A percentile compares a stretch with the other conserved stretches of the same genome.
These are phyloP conservation scores for Oxyscelio sp. DNA, from an alignment of 2,888 invertebrate species.

Conservation along the genomic window DNA sequence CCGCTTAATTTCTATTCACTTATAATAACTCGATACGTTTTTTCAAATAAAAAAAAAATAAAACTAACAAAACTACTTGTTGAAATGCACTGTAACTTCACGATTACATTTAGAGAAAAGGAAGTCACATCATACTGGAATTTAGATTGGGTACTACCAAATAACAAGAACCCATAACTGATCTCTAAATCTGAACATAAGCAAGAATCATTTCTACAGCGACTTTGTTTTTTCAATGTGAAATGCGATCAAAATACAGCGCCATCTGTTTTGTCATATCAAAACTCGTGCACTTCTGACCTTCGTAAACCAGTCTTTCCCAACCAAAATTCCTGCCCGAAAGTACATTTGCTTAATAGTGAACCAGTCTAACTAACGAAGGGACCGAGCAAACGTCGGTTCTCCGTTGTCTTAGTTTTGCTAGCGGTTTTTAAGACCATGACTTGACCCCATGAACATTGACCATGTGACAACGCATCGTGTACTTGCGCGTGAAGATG, in stretches of 20 bases:
- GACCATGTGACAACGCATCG: conserved; percentile 87
- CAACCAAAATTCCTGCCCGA: background rate
- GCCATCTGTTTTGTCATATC: background rate
- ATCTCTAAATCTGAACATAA: too few species aligned
- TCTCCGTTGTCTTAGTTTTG: background rate
- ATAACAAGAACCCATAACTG: too few species aligned
- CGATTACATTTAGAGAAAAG: too few species aligned
- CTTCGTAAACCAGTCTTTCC: background rate
- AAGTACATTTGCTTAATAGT: background rate
- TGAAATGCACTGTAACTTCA: too few species aligned
- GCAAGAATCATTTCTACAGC: too few species aligned
- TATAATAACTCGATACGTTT: too few species aligned
- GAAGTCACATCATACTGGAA: too few species aligned
- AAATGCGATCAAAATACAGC: background rate
- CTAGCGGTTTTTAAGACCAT: conserved; percentile 55
- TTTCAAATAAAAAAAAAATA: too few species aligned
- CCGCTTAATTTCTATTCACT: too few species aligned
- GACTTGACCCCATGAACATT: conserved; percentile 87
- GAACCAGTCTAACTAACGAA: background rate
- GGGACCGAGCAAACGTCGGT: background rate
- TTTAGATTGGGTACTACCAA: too few species aligned
- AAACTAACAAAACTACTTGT: too few species aligned
- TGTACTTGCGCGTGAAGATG: conserved; percentile 88
- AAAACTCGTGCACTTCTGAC: background rate
- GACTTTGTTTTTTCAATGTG: too few species aligned